Evolutionary conservation across 2,113 vertebrate species (phyloP).

Genomic region (Acrocephalus kingi): DNA sequence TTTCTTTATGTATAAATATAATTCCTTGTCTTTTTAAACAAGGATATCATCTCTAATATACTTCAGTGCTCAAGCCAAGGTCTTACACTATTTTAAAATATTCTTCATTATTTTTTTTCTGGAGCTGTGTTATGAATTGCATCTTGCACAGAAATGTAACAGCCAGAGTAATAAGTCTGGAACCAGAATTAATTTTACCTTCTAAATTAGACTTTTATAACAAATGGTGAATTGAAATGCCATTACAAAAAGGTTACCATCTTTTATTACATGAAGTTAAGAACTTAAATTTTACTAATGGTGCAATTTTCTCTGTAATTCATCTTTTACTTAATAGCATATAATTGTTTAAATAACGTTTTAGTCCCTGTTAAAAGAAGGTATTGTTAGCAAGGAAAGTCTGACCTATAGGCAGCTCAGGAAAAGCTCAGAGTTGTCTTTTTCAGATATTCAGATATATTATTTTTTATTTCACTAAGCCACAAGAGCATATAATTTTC

Average conservation of each 20-base stretch:
- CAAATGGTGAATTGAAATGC: constrained; percentile 66
- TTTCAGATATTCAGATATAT: not conserved
- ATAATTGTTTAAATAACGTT: constrained; percentile 72
- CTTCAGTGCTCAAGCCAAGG: not conserved
- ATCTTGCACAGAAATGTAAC: constrained; percentile 7
- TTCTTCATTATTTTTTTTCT: constrained; percentile 31
- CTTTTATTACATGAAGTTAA: constrained; percentile 65
- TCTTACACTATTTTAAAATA: constrained; percentile 1
- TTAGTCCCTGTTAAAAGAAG: constrained; percentile 41
- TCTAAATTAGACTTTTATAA: constrained; percentile 57
- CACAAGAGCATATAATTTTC: not conserved
- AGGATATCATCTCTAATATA: not conserved
- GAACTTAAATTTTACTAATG: constrained; percentile 75
- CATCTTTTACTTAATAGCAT: constrained; percentile 69
- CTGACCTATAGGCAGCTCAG: constrained; percentile 4
- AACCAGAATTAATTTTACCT: constrained; percentile 61
- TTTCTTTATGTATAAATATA: not conserved
- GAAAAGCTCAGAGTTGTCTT: not conserved
- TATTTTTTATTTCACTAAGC: not conserved
- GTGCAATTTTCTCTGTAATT: constrained; percentile 71
- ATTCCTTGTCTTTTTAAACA: not conserved
- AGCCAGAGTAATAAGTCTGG: not conserved
- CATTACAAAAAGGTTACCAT: constrained; percentile 62
- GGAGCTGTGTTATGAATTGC: constrained; percentile 14
- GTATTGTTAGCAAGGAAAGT: constrained; percentile 41